Percentiles rank a stretch among this genome's conserved stretches.
phyloP scores from a whole-genome alignment of 1,140 invertebrate species.

The Euwallacea similis region DNA sequence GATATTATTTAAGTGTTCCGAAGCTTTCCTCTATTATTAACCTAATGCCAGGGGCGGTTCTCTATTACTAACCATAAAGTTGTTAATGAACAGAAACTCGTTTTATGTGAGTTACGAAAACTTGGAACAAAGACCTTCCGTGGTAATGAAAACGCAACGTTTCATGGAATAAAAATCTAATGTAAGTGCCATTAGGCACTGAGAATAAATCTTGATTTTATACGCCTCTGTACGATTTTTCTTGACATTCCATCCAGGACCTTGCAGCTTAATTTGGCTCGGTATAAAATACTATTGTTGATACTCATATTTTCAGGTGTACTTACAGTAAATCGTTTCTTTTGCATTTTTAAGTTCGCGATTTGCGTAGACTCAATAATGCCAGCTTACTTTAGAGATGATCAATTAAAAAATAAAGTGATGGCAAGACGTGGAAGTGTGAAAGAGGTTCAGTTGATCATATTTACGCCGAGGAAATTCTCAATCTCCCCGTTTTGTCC shows the following conservation, averaged over 20 bases:
- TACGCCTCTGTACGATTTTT: conserved; percentile 5
- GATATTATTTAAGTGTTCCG: too few species aligned
- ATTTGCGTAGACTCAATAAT: neutral
- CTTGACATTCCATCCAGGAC: conserved; percentile 6
- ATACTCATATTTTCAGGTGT: neutral
- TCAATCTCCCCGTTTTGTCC: conserved; percentile 30
- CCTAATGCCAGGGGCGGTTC: neutral
- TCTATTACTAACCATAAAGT: neutral
- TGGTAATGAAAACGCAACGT: neutral
- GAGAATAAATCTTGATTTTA: neutral
- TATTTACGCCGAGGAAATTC: conserved; percentile 27
- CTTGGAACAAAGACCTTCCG: neutral
- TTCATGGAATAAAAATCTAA: neutral
- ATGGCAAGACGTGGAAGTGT: conserved; percentile 32
- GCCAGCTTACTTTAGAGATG: neutral
- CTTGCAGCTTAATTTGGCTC: conserved; percentile 14
- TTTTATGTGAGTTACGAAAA: too few species aligned
- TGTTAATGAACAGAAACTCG: neutral
- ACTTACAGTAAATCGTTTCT: neutral
- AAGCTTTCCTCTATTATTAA: too few species aligned
- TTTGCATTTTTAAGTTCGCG: neutral
- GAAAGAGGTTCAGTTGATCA: conserved; percentile 22
- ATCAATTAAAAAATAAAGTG: neutral
- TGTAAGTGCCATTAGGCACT: neutral
- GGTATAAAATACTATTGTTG: conserved; percentile 10